phyloP scores from a whole-genome alignment of 2,797 vertebrate genomes.

The Cheirogaleus major region DNA sequence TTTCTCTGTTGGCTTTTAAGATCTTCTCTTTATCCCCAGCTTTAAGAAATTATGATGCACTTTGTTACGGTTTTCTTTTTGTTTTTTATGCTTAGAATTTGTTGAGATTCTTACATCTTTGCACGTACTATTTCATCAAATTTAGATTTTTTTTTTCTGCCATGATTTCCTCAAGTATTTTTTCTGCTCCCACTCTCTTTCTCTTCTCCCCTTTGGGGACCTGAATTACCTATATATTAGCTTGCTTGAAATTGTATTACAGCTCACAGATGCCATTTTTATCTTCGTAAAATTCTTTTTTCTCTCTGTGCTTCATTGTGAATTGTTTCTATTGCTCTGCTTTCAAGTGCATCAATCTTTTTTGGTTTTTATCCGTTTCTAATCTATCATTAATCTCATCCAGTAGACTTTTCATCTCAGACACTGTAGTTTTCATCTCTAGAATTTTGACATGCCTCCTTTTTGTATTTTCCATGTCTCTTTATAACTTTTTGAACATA shows the following conservation, averaged over 20 bases:
- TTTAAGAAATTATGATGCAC: background rate
- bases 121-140: background rate
- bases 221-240: background rate
- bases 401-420: conserved; percentile 18
- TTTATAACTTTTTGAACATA: background rate
- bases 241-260: background rate
- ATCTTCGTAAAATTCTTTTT: background rate
- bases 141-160: background rate
- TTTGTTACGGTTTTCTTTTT: background rate
- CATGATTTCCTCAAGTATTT: background rate
- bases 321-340: background rate
- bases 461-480: background rate
- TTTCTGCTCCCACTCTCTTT: background rate
- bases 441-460: background rate
- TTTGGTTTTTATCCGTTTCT: background rate
- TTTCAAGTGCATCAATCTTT: background rate
- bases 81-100: background rate
- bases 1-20: background rate
- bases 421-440: background rate
- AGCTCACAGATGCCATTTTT: background rate
- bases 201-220: background rate
- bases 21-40: background rate
- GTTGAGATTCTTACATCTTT: background rate
- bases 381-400: background rate
- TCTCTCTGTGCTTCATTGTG: background rate